Conservation (phyloP, 2,113 vertebrate species). For the Cephalopterus ornatus region DNA sequence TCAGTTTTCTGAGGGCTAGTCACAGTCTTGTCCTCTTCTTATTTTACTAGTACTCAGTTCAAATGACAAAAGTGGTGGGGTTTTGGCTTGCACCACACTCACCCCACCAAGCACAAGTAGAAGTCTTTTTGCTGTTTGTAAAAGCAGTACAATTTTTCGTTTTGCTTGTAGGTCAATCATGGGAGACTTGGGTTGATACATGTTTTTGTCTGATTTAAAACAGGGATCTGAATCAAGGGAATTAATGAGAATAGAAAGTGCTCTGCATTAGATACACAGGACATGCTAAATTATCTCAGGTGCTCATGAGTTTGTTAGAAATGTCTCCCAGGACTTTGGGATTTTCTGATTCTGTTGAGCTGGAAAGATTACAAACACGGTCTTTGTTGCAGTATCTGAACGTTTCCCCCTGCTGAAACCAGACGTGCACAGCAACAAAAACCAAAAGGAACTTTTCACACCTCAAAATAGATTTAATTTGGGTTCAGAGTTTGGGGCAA, state of each 20-base stretch:
- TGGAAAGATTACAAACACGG: background rate
- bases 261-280: background rate
- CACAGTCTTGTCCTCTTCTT: background rate
- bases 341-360: background rate
- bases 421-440: background rate
- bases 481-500: constrained; percentile 51
- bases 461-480: constrained; percentile 27
- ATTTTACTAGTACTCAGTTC: background rate
- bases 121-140: background rate
- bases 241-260: background rate
- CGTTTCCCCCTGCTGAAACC: background rate
- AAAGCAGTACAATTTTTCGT: background rate
- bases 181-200: background rate
- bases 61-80: background rate
- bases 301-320: background rate
- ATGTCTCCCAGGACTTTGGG: background rate
- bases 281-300: background rate
- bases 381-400: background rate
- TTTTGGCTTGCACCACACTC: background rate
- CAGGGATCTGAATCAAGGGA: background rate
- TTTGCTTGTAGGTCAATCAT: background rate
- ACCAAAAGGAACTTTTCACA: constrained; percentile 17
- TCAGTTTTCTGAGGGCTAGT: background rate
- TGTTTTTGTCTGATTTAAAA: background rate
- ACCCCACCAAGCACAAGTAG: background rate